These are phyloP conservation scores for Podilymbus podiceps DNA, from an alignment of 2,113 vertebrate species.

Conservation along the genomic window DNA sequence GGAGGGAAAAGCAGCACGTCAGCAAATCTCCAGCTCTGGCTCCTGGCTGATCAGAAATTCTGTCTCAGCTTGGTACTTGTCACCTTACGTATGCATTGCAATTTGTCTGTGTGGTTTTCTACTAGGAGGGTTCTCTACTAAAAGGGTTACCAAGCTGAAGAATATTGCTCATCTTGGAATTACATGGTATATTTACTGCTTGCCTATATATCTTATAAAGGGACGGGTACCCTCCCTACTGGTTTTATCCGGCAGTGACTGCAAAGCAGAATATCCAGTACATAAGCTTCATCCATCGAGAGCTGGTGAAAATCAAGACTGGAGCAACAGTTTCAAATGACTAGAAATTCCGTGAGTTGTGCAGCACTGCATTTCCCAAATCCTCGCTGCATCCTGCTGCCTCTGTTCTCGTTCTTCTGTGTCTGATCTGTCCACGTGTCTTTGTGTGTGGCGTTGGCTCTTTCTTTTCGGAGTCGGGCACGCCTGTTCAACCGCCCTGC, in stretches of 20 bases:
- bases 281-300: neutral
- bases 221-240: neutral
- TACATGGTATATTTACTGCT: neutral
- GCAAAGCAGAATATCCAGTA: neutral
- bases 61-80: neutral
- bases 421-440: neutral
- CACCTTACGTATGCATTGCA: neutral
- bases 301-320: neutral
- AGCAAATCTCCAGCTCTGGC: neutral
- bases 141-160: neutral
- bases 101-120: neutral
- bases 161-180: neutral
- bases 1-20: neutral
- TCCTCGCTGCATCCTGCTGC: neutral
- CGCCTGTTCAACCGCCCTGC: neutral
- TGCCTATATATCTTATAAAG: neutral
- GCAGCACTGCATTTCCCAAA: neutral
- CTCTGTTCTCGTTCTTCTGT: neutral
- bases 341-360: neutral
- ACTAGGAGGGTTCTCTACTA: neutral
- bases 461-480: neutral
- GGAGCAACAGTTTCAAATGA: neutral
- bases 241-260: neutral
- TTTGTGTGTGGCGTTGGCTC: neutral
- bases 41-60: neutral